Conservation (phyloP, 2,113 vertebrate genomes). For the Chionis minor region DNA sequence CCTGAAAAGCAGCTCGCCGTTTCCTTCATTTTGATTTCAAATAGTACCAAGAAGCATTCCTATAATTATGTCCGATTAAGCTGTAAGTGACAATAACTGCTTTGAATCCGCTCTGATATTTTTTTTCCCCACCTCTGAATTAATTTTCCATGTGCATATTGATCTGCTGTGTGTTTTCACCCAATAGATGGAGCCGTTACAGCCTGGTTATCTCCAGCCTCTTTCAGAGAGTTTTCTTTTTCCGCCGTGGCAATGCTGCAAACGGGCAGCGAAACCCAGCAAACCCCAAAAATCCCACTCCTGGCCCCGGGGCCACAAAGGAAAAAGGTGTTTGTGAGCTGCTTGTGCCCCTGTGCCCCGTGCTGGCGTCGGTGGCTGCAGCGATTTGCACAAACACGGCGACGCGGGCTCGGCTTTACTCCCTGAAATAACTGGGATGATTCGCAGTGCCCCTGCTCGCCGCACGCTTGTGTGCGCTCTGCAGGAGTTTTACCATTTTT, state of each 20-base stretch:
- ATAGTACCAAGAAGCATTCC: background rate
- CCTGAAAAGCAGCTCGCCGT: background rate
- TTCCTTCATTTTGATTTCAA: background rate
- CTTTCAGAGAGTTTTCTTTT: background rate
- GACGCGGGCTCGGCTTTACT: background rate
- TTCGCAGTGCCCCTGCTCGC: background rate
- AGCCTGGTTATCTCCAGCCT: background rate
- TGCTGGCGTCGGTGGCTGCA: background rate
- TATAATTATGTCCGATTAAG: constrained; percentile 40
- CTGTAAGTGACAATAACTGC: constrained; percentile 12
- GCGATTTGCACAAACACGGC: fast-evolving
- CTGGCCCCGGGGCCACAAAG: fast-evolving
- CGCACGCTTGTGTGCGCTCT: fast-evolving
- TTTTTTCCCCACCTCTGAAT: background rate
- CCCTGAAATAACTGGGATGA: background rate
- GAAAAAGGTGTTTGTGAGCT: no score
- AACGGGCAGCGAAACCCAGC: background rate
- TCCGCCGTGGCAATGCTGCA: background rate
- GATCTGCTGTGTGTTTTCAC: background rate
- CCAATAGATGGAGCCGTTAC: constrained; percentile 63
- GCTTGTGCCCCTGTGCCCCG: fast-evolving
- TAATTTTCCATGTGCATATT: background rate
- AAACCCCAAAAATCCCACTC: background rate
- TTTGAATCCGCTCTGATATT: constrained; percentile 5
- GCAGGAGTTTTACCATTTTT: background rate